These are phyloP conservation scores for Carcina quercana DNA, from an alignment of 2,888 invertebrate species.

Conservation along the genomic window DNA sequence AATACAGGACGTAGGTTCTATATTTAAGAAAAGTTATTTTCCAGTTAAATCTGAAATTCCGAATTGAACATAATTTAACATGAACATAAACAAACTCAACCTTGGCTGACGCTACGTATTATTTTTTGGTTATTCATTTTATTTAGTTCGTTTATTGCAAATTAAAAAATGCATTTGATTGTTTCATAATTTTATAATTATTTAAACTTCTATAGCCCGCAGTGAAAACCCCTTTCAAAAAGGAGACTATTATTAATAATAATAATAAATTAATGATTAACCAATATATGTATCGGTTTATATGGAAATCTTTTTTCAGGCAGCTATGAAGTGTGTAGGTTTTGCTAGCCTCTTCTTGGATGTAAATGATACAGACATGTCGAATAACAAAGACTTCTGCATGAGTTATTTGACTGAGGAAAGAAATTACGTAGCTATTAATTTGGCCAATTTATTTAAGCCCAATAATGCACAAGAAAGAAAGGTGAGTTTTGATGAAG, in stretches of 20 bases:
- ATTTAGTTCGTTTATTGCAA: too few relatives aligned
- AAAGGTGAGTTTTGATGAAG: too few relatives aligned
- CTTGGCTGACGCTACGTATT: too few relatives aligned
- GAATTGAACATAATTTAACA: too few relatives aligned
- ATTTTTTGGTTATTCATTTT: too few relatives aligned
- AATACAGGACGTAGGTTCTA: too few relatives aligned
- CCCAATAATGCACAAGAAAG: conserved; percentile 21
- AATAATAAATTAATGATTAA: conserved; percentile 2
- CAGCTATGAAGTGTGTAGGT: conserved; percentile 9
- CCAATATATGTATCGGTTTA: conserved; percentile 24
- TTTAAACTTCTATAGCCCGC: too few relatives aligned
- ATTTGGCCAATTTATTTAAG: conserved; percentile 29
- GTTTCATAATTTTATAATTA: not conserved
- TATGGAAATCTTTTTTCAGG: not conserved
- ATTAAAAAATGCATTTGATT: too few relatives aligned
- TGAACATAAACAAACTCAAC: too few relatives aligned
- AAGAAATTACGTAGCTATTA: conserved; percentile 20
- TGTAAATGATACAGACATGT: conserved; percentile 25
- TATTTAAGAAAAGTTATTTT: too few relatives aligned
- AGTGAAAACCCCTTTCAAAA: too few relatives aligned
- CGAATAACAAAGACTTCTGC: conserved; percentile 23
- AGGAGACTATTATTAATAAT: not conserved
- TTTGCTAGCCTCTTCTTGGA: conserved; percentile 18
- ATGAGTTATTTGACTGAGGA: conserved; percentile 24
- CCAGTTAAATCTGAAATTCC: too few relatives aligned